phyloP scores from a whole-genome alignment of 2,797 vertebrate genomes.

The Chelon labrosus region DNA sequence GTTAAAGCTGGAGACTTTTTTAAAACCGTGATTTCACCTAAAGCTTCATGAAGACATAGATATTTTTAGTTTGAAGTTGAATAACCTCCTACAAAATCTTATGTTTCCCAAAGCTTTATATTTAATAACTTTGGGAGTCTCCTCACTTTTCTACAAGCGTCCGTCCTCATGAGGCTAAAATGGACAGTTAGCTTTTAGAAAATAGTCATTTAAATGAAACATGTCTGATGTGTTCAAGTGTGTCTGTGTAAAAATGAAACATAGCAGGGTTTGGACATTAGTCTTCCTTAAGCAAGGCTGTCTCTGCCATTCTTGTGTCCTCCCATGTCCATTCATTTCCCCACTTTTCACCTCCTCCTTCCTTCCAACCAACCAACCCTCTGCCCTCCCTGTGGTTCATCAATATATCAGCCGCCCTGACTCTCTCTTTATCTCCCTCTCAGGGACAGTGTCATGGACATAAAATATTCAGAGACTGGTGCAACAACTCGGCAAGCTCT shows the following conservation, averaged over 20 bases:
- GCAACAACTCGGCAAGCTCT: conserved; percentile 76
- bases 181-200: no score
- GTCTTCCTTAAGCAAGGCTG: conserved; percentile 44
- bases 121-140: no score
- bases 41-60: no score
- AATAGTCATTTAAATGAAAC: neutral
- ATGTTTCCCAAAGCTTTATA: no score
- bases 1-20: no score
- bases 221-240: neutral
- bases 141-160: no score
- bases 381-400: conserved; percentile 63
- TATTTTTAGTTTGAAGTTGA: no score
- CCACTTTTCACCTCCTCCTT: conserved; percentile 31
- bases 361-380: conserved; percentile 31
- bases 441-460: conserved; percentile 67
- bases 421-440: conserved; percentile 76
- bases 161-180: no score
- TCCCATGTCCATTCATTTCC: conserved; percentile 21
- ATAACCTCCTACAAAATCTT: no score
- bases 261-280: conserved; percentile 6
- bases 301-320: conserved; percentile 23
- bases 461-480: conserved; percentile 86
- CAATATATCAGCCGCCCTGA: conserved; percentile 76
- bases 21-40: no score
- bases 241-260: neutral